Evolutionary conservation across 92 coral and sea anemone species (phyloP), one percentile per base, ranked within the genome.

Genomic region (Phenganax subtilis): DNA sequence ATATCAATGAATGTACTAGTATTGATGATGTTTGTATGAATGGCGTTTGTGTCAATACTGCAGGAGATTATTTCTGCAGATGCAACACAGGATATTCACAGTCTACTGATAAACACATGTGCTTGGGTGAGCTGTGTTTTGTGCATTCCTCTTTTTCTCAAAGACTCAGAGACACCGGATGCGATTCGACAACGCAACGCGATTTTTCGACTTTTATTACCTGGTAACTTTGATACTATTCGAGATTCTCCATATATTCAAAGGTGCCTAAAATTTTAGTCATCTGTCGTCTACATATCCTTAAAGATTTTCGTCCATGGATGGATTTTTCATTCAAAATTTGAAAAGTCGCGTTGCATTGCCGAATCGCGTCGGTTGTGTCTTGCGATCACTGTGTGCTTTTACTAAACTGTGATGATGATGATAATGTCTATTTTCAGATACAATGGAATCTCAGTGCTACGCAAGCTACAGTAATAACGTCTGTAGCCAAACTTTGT

Each of bases 391-490:
- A 37, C 47, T 37, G 47, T 5, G 47, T 37, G 47, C 3, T 37
- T 37, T 37, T 37, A 37, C 47, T 37, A 37, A 1, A 5, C 47
- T 37, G 25, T 20, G 25, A 20, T 20, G 25, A 20, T 20, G 25
- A 65, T 17, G 10, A 9, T 17, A 2, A 65, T 73, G 65, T 75
- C 28, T 57, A 1, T 75, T 60, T 60, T 31, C 84, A 93, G 97
- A 93, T 60, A 86, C 89, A 15, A 90, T 91, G 51, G 78, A 82
- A 71, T 89, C 90, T 20, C 92, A 85, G 75, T 93, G 97, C 73
- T 93, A 86, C 84, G 83, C 83, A 47, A 91, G 87, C 75, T 68
- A 85, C 72, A 79, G 85, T 4, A 83, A 83, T 31, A 84, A 85
- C 44, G 85, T 86, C 20, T 93, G 97, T 64, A 86, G 88, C 12